phyloP scores from a whole-genome alignment of 2,113 vertebrate species.

The Chamaetylas fuelleborni region DNA sequence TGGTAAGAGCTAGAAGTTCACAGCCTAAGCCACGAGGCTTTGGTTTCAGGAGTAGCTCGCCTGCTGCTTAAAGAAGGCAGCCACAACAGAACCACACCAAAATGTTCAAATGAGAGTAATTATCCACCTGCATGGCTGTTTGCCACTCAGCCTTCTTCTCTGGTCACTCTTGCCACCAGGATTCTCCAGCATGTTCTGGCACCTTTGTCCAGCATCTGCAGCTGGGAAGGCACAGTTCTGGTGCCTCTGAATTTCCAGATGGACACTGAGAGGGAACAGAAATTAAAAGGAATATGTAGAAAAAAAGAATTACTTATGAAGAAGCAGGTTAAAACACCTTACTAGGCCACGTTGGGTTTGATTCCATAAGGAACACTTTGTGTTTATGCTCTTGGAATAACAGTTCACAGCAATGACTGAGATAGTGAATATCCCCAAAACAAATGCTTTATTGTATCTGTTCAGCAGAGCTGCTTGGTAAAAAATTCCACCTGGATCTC shows the following conservation, averaged over 20 bases:
- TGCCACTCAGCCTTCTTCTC: background rate
- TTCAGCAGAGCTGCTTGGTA: background rate
- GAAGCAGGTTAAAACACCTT: background rate
- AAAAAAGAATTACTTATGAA: background rate
- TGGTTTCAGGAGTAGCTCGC: background rate
- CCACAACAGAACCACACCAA: background rate
- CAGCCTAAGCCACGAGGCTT: background rate
- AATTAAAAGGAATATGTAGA: background rate
- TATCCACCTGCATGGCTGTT: background rate
- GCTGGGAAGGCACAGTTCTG: fast-evolving
- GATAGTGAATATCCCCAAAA: background rate
- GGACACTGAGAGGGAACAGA: background rate
- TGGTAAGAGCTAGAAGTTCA: background rate
- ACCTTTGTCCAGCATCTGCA: background rate
- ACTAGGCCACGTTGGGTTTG: fast-evolving
- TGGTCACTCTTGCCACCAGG: background rate
- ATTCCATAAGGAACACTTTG: background rate
- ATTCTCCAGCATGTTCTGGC: background rate
- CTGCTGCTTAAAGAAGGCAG: background rate
- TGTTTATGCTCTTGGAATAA: background rate
- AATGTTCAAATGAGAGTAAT: background rate
- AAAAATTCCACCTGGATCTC: background rate
- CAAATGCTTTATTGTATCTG: background rate
- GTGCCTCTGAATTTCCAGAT: background rate
- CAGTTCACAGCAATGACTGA: background rate